Evolutionary conservation across 2,797 vertebrate species (phyloP).

Genomic region (Peromyscus eremicus): DNA sequence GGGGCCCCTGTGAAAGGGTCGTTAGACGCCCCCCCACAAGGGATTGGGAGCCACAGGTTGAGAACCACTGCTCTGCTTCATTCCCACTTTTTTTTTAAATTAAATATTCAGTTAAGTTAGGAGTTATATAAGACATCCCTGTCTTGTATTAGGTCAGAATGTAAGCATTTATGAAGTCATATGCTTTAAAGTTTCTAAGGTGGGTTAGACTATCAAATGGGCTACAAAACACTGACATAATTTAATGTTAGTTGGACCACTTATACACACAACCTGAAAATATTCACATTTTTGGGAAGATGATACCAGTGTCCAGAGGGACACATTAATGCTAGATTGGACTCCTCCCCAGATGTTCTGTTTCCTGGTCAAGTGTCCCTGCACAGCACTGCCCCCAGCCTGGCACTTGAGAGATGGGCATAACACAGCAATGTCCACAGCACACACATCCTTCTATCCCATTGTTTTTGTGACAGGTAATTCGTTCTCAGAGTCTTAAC

Average conservation of each 20-base stretch:
- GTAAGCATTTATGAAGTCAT: background rate
- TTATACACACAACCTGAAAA: background rate
- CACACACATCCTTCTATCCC: background rate
- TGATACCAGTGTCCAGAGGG: background rate
- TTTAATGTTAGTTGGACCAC: background rate
- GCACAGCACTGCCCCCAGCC: background rate
- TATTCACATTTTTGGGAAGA: background rate
- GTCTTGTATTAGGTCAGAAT: background rate
- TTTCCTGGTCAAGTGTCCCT: background rate
- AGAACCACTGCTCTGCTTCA: no score
- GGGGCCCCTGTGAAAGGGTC: background rate
- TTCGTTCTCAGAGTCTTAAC: background rate
- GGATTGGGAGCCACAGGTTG: background rate
- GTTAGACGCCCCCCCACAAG: background rate
- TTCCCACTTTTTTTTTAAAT: background rate
- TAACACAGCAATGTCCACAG: fast-evolving
- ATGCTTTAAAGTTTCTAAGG: background rate
- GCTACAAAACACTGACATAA: background rate
- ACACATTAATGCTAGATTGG: background rate
- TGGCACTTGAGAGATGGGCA: background rate
- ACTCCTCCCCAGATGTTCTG: background rate
- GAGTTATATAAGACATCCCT: background rate
- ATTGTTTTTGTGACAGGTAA: background rate
- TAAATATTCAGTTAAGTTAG: background rate
- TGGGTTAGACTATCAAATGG: background rate